Conservation (phyloP, 2,113 vertebrate genomes). For the Hydropotes inermis region DNA sequence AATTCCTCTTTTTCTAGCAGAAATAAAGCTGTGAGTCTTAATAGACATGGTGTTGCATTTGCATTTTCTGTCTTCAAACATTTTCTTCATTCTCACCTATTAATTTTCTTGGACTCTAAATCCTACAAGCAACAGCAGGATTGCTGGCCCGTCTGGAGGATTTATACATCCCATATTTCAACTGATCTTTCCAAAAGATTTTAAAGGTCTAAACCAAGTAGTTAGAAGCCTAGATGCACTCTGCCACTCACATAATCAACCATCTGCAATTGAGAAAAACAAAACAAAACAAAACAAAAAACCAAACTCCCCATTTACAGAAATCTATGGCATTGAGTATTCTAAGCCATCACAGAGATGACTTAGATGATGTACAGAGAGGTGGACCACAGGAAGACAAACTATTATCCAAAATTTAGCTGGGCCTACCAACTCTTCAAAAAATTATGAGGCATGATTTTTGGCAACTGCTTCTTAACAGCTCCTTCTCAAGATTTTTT, state of each 20-base stretch:
- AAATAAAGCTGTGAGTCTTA: constrained; percentile 82
- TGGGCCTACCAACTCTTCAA: background rate
- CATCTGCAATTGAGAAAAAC: background rate
- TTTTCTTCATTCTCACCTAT: background rate
- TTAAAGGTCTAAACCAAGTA: background rate
- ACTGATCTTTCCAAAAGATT: background rate
- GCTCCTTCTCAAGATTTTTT: background rate
- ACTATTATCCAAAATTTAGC: background rate
- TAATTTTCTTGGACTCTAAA: background rate
- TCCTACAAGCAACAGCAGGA: background rate
- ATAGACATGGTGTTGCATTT: constrained; percentile 51
- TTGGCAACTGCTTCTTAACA: background rate
- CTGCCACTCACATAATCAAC: background rate
- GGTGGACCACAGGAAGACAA: background rate
- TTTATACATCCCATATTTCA: background rate
- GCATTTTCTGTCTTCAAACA: background rate
- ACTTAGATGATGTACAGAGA: background rate
- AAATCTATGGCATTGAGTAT: background rate
- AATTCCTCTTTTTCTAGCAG: constrained; percentile 37
- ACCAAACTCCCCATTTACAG: background rate
- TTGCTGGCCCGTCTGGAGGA: background rate
- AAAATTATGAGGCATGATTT: background rate
- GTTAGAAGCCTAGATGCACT: background rate
- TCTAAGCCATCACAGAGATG: background rate
- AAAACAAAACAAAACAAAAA: background rate